phyloP scores from a whole-genome alignment of 37 sponge, comb jelly and placozoan species.

The Ephydatia muelleri region DNA sequence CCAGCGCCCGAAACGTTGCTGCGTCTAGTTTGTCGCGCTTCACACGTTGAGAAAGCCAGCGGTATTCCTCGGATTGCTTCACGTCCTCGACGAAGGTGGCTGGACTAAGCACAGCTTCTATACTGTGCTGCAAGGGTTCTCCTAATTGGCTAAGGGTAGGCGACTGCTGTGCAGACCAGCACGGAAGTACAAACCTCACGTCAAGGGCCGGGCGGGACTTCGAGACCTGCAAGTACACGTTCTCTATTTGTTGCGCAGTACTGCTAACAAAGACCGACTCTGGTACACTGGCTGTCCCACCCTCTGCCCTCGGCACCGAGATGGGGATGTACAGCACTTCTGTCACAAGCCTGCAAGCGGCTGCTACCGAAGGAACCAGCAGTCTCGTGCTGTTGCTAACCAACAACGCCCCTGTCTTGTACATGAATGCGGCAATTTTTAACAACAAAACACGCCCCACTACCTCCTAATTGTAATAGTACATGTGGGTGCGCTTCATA shows the following conservation, averaged over 20 bases:
- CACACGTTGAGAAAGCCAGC: constrained; percentile 16
- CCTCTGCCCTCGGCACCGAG: neutral
- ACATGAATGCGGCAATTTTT: constrained; percentile 1
- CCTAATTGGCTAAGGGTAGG: neutral
- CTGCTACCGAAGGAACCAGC: constrained; percentile 59
- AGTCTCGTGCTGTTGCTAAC: constrained; percentile 34
- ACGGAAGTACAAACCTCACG: constrained; percentile 52
- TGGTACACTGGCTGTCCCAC: neutral
- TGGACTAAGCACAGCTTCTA: constrained; percentile 47
- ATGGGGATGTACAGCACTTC: constrained; percentile 74
- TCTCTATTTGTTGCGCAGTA: constrained; percentile 19
- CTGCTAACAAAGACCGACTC: neutral
- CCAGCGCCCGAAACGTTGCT: neutral
- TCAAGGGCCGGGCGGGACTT: constrained; percentile 48
- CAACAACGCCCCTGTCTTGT: constrained; percentile 52
- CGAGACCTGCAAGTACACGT: constrained; percentile 38
- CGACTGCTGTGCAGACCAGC: constrained; percentile 9
- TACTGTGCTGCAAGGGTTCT: constrained; percentile 15
- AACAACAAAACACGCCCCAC: too few species aligned
- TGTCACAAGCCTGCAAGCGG: constrained; percentile 44
- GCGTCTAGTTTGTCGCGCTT: neutral
- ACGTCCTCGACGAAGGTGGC: constrained; percentile 21
- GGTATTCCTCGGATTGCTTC: constrained; percentile 18
- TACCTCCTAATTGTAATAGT: too few species aligned
- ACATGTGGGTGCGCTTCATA: too few species aligned